phyloP scores from a whole-genome alignment of 1,140 invertebrate species.

The Aphis craccivora region DNA sequence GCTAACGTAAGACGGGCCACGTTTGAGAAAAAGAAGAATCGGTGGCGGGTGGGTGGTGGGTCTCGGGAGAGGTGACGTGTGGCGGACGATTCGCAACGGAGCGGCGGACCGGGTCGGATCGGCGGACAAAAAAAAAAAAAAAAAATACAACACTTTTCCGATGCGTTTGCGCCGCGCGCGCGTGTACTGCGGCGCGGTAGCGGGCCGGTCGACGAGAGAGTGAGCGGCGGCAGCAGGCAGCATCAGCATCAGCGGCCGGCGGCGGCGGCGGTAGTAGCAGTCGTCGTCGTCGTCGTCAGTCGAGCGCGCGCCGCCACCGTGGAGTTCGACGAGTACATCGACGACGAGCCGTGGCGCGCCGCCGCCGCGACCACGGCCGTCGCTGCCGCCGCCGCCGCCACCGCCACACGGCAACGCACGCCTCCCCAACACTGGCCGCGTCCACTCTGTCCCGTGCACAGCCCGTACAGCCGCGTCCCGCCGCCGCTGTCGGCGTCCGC shows the following conservation, averaged over 20 bases:
- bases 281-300: constrained; percentile 29
- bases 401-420: constrained; percentile 44
- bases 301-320: constrained; percentile 41
- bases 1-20: background rate
- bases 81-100: background rate
- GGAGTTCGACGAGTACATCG: constrained; percentile 56
- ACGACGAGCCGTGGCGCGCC: constrained; percentile 55
- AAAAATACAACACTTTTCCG: constrained; percentile 49
- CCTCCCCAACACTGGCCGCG: constrained; percentile 51
- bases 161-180: constrained; percentile 61
- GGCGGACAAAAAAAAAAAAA: background rate
- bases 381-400: constrained; percentile 14
- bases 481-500: constrained; percentile 53
- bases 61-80: background rate
- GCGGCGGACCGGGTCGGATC: background rate
- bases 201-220: constrained; percentile 34
- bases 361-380: constrained; percentile 38
- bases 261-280: background rate
- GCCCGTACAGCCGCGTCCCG: constrained; percentile 48
- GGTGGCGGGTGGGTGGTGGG: background rate
- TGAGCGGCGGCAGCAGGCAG: constrained; percentile 39
- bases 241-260: constrained; percentile 32
- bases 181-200: constrained; percentile 60
- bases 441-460: constrained; percentile 55
- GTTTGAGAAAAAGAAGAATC: background rate